These are phyloP conservation scores for Cephalopholis sonnerati DNA, from an alignment of 2,113 vertebrate species.

Conservation along the genomic window DNA sequence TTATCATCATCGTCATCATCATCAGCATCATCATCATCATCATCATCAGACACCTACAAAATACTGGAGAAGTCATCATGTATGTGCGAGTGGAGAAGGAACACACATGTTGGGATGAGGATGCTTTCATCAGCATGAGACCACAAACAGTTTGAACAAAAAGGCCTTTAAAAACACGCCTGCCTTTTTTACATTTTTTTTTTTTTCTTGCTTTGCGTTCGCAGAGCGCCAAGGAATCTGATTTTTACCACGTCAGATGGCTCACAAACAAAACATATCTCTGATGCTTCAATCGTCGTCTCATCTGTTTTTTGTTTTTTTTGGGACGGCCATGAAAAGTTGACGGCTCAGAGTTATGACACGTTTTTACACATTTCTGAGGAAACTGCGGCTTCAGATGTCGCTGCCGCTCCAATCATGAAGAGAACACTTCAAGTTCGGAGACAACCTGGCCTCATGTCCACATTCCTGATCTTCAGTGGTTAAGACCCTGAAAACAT, in stretches of 20 bases:
- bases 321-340: background rate
- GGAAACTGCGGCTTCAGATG: background rate
- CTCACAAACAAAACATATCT: background rate
- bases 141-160: conserved; percentile 46
- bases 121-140: conserved; percentile 35
- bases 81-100: conserved; percentile 15
- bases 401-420: background rate
- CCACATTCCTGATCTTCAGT: background rate
- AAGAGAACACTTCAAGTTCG: background rate
- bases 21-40: conserved; percentile 9
- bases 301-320: background rate
- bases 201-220: background rate
- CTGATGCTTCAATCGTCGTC: background rate
- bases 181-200: background rate
- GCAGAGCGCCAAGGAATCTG: conserved; percentile 19
- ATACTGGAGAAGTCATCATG: conserved; percentile 39
- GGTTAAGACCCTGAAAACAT: background rate
- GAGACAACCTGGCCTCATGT: background rate
- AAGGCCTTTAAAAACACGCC: conserved; percentile 36
- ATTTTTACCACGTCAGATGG: background rate
- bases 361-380: background rate
- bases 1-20: conserved; percentile 12
- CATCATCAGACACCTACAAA: conserved; percentile 64
- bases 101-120: conserved; percentile 40
- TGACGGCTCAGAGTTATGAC: background rate